Conservation (phyloP, 1,140 invertebrate genomes). For the Danaus plexippus region DNA sequence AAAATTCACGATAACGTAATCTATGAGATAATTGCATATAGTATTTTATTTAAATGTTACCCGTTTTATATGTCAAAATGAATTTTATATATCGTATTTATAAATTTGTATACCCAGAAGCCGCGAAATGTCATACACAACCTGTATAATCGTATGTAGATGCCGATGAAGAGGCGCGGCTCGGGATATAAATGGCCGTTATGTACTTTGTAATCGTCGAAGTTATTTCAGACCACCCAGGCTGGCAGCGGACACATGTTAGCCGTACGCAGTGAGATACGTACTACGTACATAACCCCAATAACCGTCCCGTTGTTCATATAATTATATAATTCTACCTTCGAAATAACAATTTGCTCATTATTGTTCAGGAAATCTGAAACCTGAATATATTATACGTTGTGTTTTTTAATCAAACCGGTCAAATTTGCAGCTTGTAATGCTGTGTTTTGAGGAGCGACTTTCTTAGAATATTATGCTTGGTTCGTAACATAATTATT, state of each 20-base stretch:
- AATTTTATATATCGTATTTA: too few relatives aligned
- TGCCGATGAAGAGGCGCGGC: conserved; percentile 22
- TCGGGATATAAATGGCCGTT: conserved; percentile 34
- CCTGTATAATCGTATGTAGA: conserved; percentile 12
- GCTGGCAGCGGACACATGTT: conserved; percentile 28
- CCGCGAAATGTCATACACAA: conserved; percentile 10
- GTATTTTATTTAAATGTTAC: too few relatives aligned
- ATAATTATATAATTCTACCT: conserved; percentile 57
- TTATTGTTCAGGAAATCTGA: conserved; percentile 42
- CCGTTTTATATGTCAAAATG: too few relatives aligned
- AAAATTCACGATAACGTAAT: too few relatives aligned
- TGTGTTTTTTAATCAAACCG: conserved; percentile 4
- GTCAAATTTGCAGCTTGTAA: background rate
- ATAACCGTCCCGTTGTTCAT: conserved; percentile 12
- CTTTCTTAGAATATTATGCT: too few relatives aligned
- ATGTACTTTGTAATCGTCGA: conserved; percentile 51
- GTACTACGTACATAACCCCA: conserved; percentile 14
- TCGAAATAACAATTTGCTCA: conserved; percentile 46
- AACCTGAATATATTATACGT: conserved; percentile 5
- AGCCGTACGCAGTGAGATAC: conserved; percentile 19
- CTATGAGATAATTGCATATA: too few relatives aligned
- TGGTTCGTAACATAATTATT: too few relatives aligned
- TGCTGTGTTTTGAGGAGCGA: too few relatives aligned
- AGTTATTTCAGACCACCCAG: conserved; percentile 62
- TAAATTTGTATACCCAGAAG: background rate